phyloP scores from a whole-genome alignment of 1,140 invertebrate species.

The Hetaerina americana region DNA sequence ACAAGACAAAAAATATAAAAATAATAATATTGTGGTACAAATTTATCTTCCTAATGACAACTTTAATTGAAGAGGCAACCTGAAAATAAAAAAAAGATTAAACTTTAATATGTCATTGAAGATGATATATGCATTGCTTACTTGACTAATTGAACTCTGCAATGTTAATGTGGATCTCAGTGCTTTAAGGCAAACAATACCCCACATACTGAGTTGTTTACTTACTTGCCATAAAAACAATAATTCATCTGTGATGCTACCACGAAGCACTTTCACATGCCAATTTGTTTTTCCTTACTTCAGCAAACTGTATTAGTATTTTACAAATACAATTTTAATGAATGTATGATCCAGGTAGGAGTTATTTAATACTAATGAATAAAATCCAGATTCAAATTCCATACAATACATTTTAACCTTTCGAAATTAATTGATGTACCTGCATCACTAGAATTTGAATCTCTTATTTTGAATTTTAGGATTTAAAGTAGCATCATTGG shows the following conservation, averaged over 20 bases:
- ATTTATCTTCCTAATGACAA: neutral
- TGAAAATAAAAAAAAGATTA: neutral
- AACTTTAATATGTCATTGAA: neutral
- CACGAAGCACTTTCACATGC: neutral
- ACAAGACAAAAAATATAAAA: constrained; percentile 1
- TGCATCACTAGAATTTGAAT: too few relatives aligned
- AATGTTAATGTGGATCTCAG: neutral
- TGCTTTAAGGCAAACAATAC: neutral
- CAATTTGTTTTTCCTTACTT: too few relatives aligned
- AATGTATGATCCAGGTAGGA: too few relatives aligned
- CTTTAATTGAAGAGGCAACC: neutral
- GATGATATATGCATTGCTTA: neutral
- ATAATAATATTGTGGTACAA: neutral
- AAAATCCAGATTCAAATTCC: too few relatives aligned
- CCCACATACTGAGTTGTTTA: neutral
- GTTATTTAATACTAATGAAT: too few relatives aligned
- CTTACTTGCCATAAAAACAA: neutral
- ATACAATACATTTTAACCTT: too few relatives aligned
- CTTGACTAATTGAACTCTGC: too few relatives aligned
- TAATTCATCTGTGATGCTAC: neutral
- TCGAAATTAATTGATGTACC: too few relatives aligned
- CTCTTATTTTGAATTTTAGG: too few relatives aligned
- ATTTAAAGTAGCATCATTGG: too few relatives aligned
- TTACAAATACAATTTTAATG: too few relatives aligned
- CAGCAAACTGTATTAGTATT: too few relatives aligned